A percentile compares a stretch with the other conserved stretches of the same genome.
Evolutionary conservation across 2,113 vertebrate species (phyloP).

Genomic region (Pachycephala philippinensis): DNA sequence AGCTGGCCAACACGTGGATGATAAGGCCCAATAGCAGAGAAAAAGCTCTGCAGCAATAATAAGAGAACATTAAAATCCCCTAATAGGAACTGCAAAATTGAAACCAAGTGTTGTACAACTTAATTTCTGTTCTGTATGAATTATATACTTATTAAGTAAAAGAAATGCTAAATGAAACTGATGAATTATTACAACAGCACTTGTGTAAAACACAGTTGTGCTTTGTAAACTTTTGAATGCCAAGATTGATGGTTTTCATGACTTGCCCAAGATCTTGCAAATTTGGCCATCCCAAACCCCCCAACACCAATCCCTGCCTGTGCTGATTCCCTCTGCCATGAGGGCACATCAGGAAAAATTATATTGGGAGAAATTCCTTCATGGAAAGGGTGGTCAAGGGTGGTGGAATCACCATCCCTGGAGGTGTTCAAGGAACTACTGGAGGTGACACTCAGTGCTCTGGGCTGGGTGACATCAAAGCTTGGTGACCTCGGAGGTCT

Average conservation of each 20-base stretch:
- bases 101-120: conserved; percentile 30
- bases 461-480: neutral
- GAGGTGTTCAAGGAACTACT: rapidly evolving
- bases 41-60: neutral
- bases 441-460: neutral
- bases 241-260: conserved; percentile 31
- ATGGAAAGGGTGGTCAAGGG: neutral
- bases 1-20: neutral
- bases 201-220: conserved; percentile 17
- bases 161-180: conserved; percentile 35
- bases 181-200: conserved; percentile 27
- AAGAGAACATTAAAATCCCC: conserved; percentile 9
- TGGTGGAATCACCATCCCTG: neutral
- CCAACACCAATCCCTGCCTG: neutral
- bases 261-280: conserved; percentile 24
- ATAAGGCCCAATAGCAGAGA: neutral
- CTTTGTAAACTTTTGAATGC: conserved; percentile 34
- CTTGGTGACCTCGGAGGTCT: neutral
- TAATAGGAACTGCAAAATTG: conserved; percentile 40
- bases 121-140: conserved; percentile 32
- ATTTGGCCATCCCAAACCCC: neutral
- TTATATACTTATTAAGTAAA: conserved; percentile 17
- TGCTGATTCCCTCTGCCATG: neutral
- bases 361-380: neutral
- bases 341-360: neutral